Evolutionary conservation across 2,888 invertebrate species (phyloP).

Genomic region (Tiliacea aurago): DNA sequence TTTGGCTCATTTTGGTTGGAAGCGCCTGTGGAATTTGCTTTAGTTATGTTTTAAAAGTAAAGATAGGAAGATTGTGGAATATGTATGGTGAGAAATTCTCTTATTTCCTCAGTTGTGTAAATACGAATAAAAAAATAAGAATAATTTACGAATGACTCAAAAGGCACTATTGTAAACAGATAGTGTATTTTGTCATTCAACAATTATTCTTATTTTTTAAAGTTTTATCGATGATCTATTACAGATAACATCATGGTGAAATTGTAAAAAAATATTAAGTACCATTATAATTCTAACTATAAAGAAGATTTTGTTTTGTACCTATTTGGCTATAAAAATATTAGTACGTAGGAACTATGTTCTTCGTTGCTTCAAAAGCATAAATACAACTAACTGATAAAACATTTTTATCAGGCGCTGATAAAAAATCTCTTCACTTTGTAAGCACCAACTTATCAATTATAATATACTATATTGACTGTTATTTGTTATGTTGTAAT

Average conservation of each 20-base stretch:
- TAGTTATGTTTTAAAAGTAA: not conserved
- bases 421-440: not conserved
- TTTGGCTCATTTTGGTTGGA: not conserved
- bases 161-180: too few species aligned
- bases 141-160: too few species aligned
- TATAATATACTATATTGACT: not conserved
- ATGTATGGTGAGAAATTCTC: too few species aligned
- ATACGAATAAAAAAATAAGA: too few species aligned
- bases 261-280: too few species aligned
- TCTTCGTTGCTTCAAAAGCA: not conserved
- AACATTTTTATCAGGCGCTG: slow-evolving; percentile 17
- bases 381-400: not conserved
- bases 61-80: not conserved
- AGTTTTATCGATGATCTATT: not conserved
- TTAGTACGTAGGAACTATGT: not conserved
- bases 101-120: not conserved
- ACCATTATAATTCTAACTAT: too few species aligned
- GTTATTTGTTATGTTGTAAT: not conserved
- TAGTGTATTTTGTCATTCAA: not conserved
- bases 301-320: not conserved
- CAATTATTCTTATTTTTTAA: not conserved
- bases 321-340: not conserved
- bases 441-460: not conserved
- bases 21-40: slow-evolving; percentile 25
- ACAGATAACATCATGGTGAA: not conserved